Conservation (phyloP, 2,888 invertebrate species). For the Microplitis deprimator region DNA sequence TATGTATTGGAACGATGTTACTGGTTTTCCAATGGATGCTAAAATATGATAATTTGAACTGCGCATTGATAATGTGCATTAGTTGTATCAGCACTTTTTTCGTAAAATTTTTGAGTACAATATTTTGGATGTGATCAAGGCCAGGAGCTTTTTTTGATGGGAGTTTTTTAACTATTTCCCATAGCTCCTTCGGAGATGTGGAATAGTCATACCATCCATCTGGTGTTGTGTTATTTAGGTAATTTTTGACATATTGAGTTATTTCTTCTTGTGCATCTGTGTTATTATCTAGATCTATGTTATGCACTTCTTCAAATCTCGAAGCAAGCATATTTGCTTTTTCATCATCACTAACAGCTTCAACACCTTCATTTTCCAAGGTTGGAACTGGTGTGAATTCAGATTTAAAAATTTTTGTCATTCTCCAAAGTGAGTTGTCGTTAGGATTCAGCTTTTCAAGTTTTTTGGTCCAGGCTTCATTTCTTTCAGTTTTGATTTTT, state of each 20-base stretch:
- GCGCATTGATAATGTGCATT: constrained; percentile 37
- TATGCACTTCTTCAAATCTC: constrained; percentile 44
- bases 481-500: constrained; percentile 26
- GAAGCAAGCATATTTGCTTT: constrained; percentile 46
- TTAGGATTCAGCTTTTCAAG: constrained; percentile 18
- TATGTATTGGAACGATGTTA: constrained; percentile 33
- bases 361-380: constrained; percentile 24
- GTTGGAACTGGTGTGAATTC: constrained; percentile 42
- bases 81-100: constrained; percentile 31
- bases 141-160: constrained; percentile 41
- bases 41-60: constrained; percentile 36
- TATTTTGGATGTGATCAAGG: constrained; percentile 40
- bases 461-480: constrained; percentile 24
- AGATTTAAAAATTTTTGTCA: constrained; percentile 47
- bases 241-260: constrained; percentile 33
- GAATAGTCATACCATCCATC: constrained; percentile 49
- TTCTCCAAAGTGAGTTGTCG: constrained; percentile 29
- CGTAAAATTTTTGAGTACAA: constrained; percentile 28
- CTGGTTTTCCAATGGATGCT: constrained; percentile 38
- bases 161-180: constrained; percentile 18
- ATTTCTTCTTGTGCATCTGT: constrained; percentile 43
- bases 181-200: constrained; percentile 49
- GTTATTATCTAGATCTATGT: constrained; percentile 43
- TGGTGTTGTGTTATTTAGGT: constrained; percentile 15
- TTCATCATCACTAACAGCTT: constrained; percentile 41